Conservation (phyloP, 1,140 invertebrate genomes). For the Ceratina calcarata region DNA sequence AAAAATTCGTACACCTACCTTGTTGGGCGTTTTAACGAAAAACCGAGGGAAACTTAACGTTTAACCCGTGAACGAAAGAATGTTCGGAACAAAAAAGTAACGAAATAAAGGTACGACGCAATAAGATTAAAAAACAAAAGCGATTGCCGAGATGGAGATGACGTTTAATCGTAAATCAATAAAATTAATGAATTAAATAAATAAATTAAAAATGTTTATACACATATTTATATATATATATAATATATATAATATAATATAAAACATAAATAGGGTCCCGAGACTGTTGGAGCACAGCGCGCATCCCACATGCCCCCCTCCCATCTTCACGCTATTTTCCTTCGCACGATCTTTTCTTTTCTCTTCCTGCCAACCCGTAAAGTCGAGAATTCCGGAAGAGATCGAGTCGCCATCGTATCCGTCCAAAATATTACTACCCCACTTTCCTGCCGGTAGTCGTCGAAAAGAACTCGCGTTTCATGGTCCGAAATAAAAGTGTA, state of each 20-base stretch:
- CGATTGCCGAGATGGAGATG: constrained; percentile 74
- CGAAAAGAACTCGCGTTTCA: not conserved
- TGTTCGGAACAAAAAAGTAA: constrained; percentile 5
- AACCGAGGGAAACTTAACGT: not conserved
- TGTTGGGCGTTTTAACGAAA: not conserved
- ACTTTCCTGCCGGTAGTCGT: not conserved
- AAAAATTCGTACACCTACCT: constrained; percentile 35
- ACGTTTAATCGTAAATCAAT: constrained; percentile 79
- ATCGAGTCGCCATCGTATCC: constrained; percentile 40
- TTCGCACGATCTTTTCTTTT: not conserved
- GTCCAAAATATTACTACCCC: constrained; percentile 25
- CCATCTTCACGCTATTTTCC: constrained; percentile 4
- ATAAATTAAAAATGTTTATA: constrained; percentile 80
- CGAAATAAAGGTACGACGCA: constrained; percentile 57
- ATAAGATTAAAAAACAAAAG: constrained; percentile 69
- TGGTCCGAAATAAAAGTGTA: not conserved
- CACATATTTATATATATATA: constrained; percentile 75
- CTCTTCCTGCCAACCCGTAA: constrained; percentile 9
- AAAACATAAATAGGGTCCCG: constrained; percentile 79
- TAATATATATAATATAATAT: constrained; percentile 76
- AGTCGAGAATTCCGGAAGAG: constrained; percentile 54
- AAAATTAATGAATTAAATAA: constrained; percentile 81
- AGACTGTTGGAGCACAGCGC: constrained; percentile 74
- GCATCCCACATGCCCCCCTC: constrained; percentile 44
- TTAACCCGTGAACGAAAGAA: not conserved